phyloP scores from a whole-genome alignment of 1,140 invertebrate genomes.

The Semibalanus balanoides region DNA sequence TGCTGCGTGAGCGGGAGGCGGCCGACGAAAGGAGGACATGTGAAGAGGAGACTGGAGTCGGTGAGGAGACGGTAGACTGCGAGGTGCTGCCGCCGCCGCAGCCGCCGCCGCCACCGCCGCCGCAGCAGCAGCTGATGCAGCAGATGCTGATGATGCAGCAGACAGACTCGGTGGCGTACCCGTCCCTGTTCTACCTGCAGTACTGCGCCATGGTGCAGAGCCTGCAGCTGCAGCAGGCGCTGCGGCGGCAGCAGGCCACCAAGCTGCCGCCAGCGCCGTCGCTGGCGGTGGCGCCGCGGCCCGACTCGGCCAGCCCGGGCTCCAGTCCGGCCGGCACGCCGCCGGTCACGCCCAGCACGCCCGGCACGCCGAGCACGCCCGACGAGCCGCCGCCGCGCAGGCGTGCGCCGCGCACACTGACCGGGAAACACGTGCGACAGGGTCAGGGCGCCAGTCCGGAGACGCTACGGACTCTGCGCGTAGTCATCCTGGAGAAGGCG shows the following conservation, averaged over 20 bases:
- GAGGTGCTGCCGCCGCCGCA: neutral
- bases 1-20: neutral
- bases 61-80: neutral
- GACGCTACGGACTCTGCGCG: neutral
- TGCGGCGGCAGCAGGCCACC: neutral
- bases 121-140: neutral
- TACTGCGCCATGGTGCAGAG: conserved; percentile 2
- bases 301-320: neutral
- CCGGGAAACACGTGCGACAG: conserved; percentile 3
- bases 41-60: neutral
- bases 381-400: neutral
- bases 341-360: neutral
- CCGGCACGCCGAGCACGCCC: neutral
- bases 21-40: neutral
- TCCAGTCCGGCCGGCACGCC: neutral
- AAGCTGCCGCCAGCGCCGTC: neutral
- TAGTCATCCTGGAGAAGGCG: neutral
- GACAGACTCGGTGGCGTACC: neutral
- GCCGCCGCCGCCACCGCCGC: too few relatives aligned
- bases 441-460: conserved; percentile 3
- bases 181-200: neutral
- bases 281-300: neutral
- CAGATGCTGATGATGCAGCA: neutral
- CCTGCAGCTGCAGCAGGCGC: conserved; percentile 1
- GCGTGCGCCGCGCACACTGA: neutral